Evolutionary conservation across 2,113 vertebrate species (phyloP), one percentile per base, ranked within the genome.

Genomic region (Daphoenositta chrysoptera): DNA sequence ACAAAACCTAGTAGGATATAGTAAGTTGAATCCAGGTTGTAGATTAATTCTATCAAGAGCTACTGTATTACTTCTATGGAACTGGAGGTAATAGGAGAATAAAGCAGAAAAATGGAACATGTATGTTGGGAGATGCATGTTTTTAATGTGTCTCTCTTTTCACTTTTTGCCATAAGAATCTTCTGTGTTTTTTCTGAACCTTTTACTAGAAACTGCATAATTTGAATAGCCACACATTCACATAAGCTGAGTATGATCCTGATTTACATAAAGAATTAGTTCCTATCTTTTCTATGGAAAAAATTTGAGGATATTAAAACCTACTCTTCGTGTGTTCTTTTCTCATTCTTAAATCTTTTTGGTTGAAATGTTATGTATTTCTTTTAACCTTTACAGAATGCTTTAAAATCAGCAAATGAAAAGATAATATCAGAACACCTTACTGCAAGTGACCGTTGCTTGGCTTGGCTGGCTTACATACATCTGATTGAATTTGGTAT

Each of bases 381-480:
- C 80, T 96, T 96, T 70, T 93, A 95, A 90, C 44, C 26, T 97
- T 93, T 89, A 65, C 97, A 99, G 99, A 98, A 97, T 35, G 98
- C 99, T 50, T 95, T 99, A 97, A 98, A 99, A 80, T 97, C 98
- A 1, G 51, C 97, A 77, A 92, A 96, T 73, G 77, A 92, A 70
- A 83, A 92, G 86, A 97, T 96, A 48, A 31, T 98, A 63, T 97
- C 97, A 21, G 97, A 98, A 54, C 94, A 77, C 69, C 98, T 99
- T 95, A 98, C 95, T 69, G 80, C 94, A 73, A 90, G 91, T 83
- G 98, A 99, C 97, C 98, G 98, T 24, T 98, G 98, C 65, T 96
- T 99, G 96, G 98, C 99, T 82, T 99, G 99, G 99, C 97, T 99
- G 80, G 98, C 97, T 64, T 99, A 98, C 96, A 98, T 99, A 95